Percentiles rank a stretch among this genome's conserved stretches.
Evolutionary conservation across 2,797 vertebrate species (phyloP).

Genomic region (Bradypus variegatus): DNA sequence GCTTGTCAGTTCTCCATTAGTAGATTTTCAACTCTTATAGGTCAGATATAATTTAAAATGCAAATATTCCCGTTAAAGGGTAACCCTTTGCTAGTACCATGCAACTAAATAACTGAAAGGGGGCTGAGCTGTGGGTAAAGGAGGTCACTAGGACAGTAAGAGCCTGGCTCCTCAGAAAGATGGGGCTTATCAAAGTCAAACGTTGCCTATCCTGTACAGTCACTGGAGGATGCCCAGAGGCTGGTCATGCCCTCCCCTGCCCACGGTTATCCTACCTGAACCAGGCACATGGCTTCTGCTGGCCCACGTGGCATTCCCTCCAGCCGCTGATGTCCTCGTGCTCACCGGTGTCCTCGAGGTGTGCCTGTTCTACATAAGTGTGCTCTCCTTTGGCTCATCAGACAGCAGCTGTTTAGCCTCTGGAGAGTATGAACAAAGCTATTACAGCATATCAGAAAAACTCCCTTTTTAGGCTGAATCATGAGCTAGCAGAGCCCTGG

Average conservation of each 20-base stretch:
- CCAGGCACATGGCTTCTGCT: not conserved
- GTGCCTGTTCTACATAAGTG: not conserved
- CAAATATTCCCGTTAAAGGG: not conserved
- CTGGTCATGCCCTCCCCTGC: no score
- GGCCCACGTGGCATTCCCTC: not conserved
- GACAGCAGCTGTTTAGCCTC: constrained; percentile 18
- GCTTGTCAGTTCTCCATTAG: not conserved
- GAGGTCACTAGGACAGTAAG: not conserved
- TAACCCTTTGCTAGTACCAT: not conserved
- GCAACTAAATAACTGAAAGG: not conserved
- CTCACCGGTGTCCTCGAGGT: not conserved
- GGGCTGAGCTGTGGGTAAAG: not conserved
- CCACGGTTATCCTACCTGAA: not conserved
- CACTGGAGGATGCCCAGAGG: not conserved
- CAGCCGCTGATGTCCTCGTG: not conserved
- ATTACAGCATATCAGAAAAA: not conserved
- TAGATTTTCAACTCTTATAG: not conserved
- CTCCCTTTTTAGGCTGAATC: not conserved
- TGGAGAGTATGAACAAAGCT: constrained; percentile 14
- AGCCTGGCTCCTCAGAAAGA: not conserved
- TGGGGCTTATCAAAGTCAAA: not conserved
- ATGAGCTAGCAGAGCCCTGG: not conserved
- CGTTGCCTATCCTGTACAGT: not conserved
- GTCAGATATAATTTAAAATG: not conserved
- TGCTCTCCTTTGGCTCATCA: not conserved